Base-by-base conservation (phyloP, 2,888 invertebrate species). In the Rambutsinella grinnellia region DNA sequence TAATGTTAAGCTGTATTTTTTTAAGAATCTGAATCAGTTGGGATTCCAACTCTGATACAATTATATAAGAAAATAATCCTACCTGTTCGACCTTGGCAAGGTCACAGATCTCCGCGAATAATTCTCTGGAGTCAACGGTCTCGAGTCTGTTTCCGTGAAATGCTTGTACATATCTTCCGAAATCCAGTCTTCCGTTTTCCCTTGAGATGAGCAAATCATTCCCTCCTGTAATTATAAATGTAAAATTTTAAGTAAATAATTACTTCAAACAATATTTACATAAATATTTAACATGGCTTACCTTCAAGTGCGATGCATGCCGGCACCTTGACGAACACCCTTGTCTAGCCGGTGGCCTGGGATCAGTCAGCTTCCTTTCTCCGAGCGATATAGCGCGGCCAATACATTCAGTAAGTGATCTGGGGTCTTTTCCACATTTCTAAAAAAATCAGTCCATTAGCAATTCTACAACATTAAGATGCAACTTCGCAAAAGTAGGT, bases 61-160 rank as follows among this genome's bases (percentile, higher is more conserved):
- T n/a, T n/a, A n/a, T n/a, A n/a, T n/a, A n/a, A n/a, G n/a, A n/a
- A n/a, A 8, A 36, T 36, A 36, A 36, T 36, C 15, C 21, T 71
- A 79, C 80, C 80, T 80, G 19, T 65, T 62, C 2, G 70, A 67
- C 47, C 79, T 44, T n/a, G 76, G 76, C 1, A 76, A 36, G n/a
- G 69, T 76, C 1, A 65, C 74, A 8, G 79, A 74, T 65, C 79
- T 26, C 13, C 68, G 53, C 8, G 78, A 71, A 49, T 71, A 79
- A 19, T 79, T 67, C 15, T 82, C 92, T 0, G 94, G 94, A 0
- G 94, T 94, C 79, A 92, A 86, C 0, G 94, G 94, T 24, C 94
- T 88, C 0, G 94, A 95, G 85, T 94, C 94, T 0, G 94, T 94
- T 84, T 94, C 94, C 0, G 94, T 93, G 85, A 94, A 94, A 79